A percentile compares a stretch with the other conserved stretches of the same genome.
Conservation (phyloP, 2,797 vertebrate species). For the Manis crassicaudata region DNA sequence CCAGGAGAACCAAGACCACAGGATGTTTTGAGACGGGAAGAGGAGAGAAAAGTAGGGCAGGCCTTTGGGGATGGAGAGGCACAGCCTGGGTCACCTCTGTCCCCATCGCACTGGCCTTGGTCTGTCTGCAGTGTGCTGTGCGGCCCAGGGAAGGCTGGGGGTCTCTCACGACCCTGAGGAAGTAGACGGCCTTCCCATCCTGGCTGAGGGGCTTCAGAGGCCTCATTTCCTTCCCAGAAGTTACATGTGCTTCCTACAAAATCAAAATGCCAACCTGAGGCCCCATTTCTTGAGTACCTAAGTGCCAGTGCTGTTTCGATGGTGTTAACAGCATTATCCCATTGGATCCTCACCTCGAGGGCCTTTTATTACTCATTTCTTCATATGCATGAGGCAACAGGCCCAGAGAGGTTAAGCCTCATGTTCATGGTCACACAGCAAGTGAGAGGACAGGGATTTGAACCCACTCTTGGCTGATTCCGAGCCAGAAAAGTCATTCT, state of each 20-base stretch:
- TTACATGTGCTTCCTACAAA: background rate
- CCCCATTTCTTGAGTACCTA: background rate
- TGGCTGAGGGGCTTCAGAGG: background rate
- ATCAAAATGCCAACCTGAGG: fast-evolving
- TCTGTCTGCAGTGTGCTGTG: background rate
- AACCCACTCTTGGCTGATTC: background rate
- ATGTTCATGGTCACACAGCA: background rate
- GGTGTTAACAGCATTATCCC: background rate
- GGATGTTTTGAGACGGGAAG: background rate
- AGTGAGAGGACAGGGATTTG: background rate
- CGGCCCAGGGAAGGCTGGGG: background rate
- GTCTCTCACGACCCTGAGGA: background rate
- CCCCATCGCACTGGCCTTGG: background rate
- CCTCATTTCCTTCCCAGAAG: background rate
- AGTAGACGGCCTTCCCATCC: background rate
- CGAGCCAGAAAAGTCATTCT: fast-evolving
- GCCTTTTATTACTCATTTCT: background rate
- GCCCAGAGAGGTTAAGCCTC: background rate
- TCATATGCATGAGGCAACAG: background rate
- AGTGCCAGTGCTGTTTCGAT: background rate
- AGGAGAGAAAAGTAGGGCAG: background rate
- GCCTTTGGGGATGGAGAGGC: background rate
- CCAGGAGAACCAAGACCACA: background rate
- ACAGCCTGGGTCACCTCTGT: background rate
- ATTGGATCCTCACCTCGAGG: background rate